These are phyloP conservation scores for Bubo scandiacus DNA, from an alignment of 2,113 vertebrate genomes.

Conservation along the genomic window DNA sequence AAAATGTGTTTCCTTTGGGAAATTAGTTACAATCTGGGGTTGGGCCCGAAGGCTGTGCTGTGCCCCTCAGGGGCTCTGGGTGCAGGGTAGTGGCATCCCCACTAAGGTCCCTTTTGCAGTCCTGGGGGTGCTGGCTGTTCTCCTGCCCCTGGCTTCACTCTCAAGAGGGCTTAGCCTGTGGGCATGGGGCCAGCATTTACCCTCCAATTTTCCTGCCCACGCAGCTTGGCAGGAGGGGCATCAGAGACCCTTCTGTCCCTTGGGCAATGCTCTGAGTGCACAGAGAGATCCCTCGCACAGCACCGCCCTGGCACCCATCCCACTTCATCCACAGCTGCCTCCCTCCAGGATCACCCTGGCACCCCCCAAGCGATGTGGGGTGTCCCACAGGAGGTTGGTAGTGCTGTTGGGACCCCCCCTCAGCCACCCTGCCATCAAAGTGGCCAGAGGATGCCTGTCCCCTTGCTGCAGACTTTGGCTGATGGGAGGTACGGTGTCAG, in stretches of 20 bases:
- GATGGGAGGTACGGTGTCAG: not conserved
- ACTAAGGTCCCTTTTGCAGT: not conserved
- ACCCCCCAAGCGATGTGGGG: fast-evolving
- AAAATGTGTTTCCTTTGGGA: not conserved
- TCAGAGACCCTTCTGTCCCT: not conserved
- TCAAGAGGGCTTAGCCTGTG: not conserved
- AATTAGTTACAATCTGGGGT: not conserved
- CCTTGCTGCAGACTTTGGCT: not conserved
- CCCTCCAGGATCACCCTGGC: not conserved
- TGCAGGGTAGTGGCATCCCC: not conserved
- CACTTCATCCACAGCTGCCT: not conserved
- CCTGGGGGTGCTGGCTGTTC: not conserved
- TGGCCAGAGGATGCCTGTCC: not conserved
- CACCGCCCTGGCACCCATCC: not conserved
- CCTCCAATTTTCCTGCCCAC: not conserved
- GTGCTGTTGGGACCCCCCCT: not conserved
- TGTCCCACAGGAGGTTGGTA: not conserved
- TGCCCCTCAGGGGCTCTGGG: not conserved
- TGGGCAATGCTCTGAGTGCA: not conserved
- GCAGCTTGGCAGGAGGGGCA: not conserved
- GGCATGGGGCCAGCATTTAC: not conserved
- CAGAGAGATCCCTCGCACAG: not conserved
- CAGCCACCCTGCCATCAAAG: not conserved
- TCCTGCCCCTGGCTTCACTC: not conserved
- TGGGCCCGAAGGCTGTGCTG: not conserved